Evolutionary conservation across 2,113 vertebrate species (phyloP).

Genomic region (Galemys pyrenaicus): DNA sequence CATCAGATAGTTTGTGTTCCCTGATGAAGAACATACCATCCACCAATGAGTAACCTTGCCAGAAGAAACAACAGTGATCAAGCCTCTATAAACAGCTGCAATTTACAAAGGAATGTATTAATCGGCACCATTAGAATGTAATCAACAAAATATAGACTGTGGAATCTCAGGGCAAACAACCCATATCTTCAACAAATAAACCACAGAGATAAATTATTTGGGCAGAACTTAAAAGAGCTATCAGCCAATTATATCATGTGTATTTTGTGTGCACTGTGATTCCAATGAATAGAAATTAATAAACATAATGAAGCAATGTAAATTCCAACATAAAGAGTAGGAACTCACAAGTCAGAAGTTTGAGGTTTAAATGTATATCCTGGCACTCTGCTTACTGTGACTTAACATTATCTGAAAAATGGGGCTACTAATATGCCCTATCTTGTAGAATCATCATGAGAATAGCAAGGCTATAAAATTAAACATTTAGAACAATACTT

Average conservation of each 20-base stretch:
- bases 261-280: neutral
- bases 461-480: neutral
- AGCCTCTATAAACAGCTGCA: neutral
- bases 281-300: neutral
- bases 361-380: neutral
- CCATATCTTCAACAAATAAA: neutral
- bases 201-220: neutral
- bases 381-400: neutral
- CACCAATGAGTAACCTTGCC: neutral
- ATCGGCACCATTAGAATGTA: neutral
- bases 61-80: conserved; percentile 8
- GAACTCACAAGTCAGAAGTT: neutral
- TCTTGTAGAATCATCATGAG: neutral
- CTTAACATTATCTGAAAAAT: neutral
- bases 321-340: neutral
- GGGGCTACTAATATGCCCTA: too few species aligned
- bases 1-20: neutral
- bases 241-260: neutral
- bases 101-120: neutral
- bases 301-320: neutral
- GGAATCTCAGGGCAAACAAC: neutral
- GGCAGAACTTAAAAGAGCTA: neutral
- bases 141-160: neutral
- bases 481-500: neutral
- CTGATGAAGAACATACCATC: neutral